Percentiles rank a stretch among this genome's conserved stretches.
Conservation (phyloP, 2,113 vertebrate species). For the Brienomyrus brachyistius region DNA sequence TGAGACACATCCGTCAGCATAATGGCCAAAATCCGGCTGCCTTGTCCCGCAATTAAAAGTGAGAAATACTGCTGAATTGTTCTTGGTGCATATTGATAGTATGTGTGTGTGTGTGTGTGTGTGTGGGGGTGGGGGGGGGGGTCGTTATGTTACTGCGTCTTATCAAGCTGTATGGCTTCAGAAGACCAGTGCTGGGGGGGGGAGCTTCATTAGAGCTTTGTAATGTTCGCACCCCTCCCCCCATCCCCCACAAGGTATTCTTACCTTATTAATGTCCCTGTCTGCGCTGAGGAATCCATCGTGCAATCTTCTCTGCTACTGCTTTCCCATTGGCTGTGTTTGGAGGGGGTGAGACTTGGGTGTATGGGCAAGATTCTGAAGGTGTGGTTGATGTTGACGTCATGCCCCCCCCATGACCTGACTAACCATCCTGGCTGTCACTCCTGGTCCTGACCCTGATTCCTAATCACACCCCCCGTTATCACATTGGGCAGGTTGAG, state of each 20-base stretch:
- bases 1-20: background rate
- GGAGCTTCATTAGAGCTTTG: background rate
- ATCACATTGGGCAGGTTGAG: background rate
- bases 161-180: background rate
- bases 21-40: background rate
- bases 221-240: background rate
- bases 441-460: background rate
- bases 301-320: background rate
- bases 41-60: constrained; percentile 1
- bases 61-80: background rate
- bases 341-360: background rate
- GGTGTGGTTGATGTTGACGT: background rate
- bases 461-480: background rate
- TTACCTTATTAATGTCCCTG: background rate
- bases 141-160: background rate
- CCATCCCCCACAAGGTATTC: background rate
- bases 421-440: background rate
- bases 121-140: too few relatives aligned
- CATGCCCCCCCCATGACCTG: background rate
- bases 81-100: background rate
- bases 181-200: background rate
- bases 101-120: background rate
- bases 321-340: background rate
- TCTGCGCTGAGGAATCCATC: background rate
- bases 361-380: background rate